Percentiles rank a stretch among this genome's conserved stretches.
Conservation (phyloP, 2,888 invertebrate genomes). For the Carabus problematicus region DNA sequence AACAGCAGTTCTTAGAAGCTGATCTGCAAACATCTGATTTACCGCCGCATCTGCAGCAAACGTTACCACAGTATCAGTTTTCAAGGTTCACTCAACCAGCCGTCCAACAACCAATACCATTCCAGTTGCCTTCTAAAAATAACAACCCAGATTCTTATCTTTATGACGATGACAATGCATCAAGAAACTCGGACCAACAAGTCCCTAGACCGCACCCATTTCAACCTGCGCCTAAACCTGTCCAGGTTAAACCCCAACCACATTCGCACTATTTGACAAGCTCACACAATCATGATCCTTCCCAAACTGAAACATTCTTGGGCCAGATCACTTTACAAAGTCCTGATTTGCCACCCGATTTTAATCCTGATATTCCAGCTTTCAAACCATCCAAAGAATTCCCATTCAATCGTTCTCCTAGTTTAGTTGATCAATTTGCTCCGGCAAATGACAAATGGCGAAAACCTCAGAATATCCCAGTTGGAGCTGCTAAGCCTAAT, state of each 20-base stretch:
- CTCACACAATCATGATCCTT: constrained; percentile 66
- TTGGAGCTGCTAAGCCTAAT: constrained; percentile 14
- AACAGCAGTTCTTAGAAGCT: constrained; percentile 43
- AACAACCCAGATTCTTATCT: constrained; percentile 61
- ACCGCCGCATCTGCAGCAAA: constrained; percentile 56
- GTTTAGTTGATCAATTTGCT: constrained; percentile 45
- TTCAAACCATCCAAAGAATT: constrained; percentile 46
- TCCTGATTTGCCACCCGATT: constrained; percentile 58
- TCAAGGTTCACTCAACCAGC: constrained; percentile 41
- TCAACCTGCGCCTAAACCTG: constrained; percentile 28
- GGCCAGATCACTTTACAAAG: constrained; percentile 70
- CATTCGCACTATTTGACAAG: constrained; percentile 62
- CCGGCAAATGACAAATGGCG: constrained; percentile 33
- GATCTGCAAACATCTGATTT: constrained; percentile 58
- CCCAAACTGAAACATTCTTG: constrained; percentile 68
- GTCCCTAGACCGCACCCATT: constrained; percentile 30
- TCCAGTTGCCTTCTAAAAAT: constrained; percentile 62
- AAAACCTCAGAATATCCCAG: constrained; percentile 32
- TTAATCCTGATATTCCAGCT: constrained; percentile 46
- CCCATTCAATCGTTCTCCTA: constrained; percentile 43
- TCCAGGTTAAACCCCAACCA: constrained; percentile 61
- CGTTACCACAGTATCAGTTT: constrained; percentile 57
- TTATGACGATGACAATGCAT: constrained; percentile 61
- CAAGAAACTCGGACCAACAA: constrained; percentile 45
- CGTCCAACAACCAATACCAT: constrained; percentile 61